A percentile compares a stretch with the other conserved stretches of the same genome.
Conservation (phyloP, 30 jellyfish, hydroid and myxozoan genomes). For the Aurelia sp. region DNA sequence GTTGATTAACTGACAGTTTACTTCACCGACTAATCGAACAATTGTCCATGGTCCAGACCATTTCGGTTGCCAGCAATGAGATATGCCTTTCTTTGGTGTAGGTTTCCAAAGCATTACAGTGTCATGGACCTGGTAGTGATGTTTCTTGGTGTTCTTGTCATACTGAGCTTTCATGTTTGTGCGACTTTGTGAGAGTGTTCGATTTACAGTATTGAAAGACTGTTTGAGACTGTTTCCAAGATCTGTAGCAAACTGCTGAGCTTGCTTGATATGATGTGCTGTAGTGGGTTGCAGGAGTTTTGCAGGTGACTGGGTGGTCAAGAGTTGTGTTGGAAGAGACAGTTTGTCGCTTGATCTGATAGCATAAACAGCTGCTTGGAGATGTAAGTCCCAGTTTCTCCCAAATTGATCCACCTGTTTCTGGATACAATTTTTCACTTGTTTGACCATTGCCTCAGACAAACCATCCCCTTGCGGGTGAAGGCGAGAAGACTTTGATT, state of each 20-base stretch:
- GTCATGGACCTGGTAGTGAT: constrained; percentile 37
- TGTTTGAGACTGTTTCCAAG: constrained; percentile 24
- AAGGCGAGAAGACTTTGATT: constrained; percentile 27
- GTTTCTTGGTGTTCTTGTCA: constrained; percentile 18
- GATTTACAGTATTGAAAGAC: neutral
- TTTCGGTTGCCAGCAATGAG: constrained; percentile 58
- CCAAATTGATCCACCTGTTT: constrained; percentile 35
- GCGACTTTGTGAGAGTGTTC: constrained; percentile 23
- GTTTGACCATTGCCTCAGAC: constrained; percentile 44
- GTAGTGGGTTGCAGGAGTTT: constrained; percentile 11
- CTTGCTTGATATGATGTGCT: neutral
- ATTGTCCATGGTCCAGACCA: constrained; percentile 45
- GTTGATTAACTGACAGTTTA: constrained; percentile 7
- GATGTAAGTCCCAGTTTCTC: constrained; percentile 25
- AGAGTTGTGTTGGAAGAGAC: constrained; percentile 27
- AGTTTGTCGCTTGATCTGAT: constrained; percentile 41
- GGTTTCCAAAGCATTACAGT: constrained; percentile 45
- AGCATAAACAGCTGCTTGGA: constrained; percentile 12
- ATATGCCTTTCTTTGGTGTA: constrained; percentile 18
- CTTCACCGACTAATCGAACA: constrained; percentile 8
- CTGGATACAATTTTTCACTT: constrained; percentile 28
- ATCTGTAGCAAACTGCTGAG: constrained; percentile 18
- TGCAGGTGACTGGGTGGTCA: constrained; percentile 1
- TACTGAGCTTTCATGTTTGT: constrained; percentile 22
- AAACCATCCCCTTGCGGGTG: constrained; percentile 57